Conservation (phyloP, 2,888 invertebrate genomes). For the Noctuana brunneofusca region DNA sequence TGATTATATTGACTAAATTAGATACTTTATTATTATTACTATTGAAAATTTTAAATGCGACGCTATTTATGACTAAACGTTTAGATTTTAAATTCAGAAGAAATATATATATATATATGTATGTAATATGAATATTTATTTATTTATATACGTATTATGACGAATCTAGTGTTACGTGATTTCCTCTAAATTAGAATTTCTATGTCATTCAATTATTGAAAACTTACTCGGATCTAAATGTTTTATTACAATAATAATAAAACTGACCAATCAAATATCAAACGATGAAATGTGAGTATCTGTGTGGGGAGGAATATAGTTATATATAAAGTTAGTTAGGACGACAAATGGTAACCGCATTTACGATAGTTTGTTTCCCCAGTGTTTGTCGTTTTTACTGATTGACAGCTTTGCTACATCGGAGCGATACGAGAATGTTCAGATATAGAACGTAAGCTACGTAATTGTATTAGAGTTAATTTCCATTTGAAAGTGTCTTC, state of each 20-base stretch:
- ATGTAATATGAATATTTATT: constrained; percentile 56
- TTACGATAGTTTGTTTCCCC: constrained; percentile 61
- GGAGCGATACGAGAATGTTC: constrained; percentile 44
- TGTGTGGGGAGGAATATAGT: constrained; percentile 44
- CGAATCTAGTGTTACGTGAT: constrained; percentile 67
- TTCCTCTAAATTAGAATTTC: constrained; percentile 71
- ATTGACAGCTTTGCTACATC: constrained; percentile 57
- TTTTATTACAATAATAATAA: constrained; percentile 55
- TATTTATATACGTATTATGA: constrained; percentile 61
- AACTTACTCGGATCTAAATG: constrained; percentile 54
- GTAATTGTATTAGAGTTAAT: constrained; percentile 72
- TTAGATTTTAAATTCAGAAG: constrained; percentile 78
- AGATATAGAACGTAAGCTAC: constrained; percentile 63
- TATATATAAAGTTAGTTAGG: constrained; percentile 54
- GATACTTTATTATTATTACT: constrained; percentile 51
- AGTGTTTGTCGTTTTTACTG: constrained; percentile 53
- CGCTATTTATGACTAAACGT: constrained; percentile 77
- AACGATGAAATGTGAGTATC: constrained; percentile 63
- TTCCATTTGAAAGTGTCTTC: constrained; percentile 72
- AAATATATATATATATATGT: constrained; percentile 57
- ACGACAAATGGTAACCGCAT: constrained; percentile 64
- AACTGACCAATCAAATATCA: constrained; percentile 69
- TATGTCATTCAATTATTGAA: constrained; percentile 65
- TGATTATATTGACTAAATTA: constrained; percentile 55
- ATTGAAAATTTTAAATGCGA: constrained; percentile 67